Base-by-base conservation (phyloP, 1,140 invertebrate species). In the Diorhabda sublineata region DNA sequence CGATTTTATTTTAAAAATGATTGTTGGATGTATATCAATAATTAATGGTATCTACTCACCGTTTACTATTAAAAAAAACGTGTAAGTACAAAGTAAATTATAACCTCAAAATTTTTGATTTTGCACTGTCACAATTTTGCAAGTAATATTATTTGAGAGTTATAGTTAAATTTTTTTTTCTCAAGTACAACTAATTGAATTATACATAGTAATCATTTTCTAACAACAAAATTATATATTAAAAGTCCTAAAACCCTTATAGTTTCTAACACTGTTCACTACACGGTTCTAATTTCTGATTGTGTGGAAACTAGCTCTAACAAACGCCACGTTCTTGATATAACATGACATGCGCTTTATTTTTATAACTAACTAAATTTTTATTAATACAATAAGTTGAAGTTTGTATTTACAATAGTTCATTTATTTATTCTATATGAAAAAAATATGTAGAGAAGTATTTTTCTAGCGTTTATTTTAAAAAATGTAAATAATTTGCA, bases 61-160 rank as follows among this genome's bases (percentile, higher is more conserved):
- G 80, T 81, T 82, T 81, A 83, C 80, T 77, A 83, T 82, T 71
- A 74, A 71, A 80, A 82, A 73, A 79, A 79, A 70, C 67, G 67
- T 67, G 45, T 65, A 68, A 11, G 45, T 45, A 9, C 3, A 41
- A 58, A 45, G 42, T 11, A 67, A 62, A 63, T 57, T 65, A 57
- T 67, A 67, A 67, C 65, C 65, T 67, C 43, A 59, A 67, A 66
- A 58, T 58, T 9, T 63, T 6, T n/a, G 6, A 45, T n/a, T 41
- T 64, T 67, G 57, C 58, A 67, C 57, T 45, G 65, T 67, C 65
- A 67, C 58, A 60, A 43, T 58, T 56, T 44, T 9, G 42, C 61
- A 62, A 52, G 6, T 26, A 59, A 11, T 26, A 59, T 59, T 59
- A 5, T 59, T n/a, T 42, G 11, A 44, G 8, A n/a, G 61, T 44